Base-by-base conservation (phyloP, 2,888 invertebrate genomes). In the Parnassius apollo region DNA sequence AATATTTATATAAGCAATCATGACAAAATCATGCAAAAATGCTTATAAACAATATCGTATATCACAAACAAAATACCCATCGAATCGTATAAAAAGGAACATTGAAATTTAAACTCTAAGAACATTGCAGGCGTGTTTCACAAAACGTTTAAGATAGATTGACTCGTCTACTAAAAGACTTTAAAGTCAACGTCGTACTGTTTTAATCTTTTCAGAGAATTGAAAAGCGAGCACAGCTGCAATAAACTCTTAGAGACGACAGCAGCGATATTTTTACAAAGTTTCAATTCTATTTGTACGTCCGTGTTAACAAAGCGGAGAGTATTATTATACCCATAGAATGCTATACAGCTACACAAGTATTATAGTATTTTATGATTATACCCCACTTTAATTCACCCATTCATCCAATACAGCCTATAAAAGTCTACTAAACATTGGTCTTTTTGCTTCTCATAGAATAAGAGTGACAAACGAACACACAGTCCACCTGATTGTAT, bases 141-240 rank as follows among this genome's bases (percentile, higher is more conserved):
- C 46, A 57, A 51, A 52, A 48, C 61, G 48, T 62, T 62, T 57
- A 57, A 62, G 57, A 57, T 57, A 57, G 61, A 62, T 62, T 62
- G 57, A 62, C 57, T 58, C 62, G 13, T 61, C 54, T 44, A 57
- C 52, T 53, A 42, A 60, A 45, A 56, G 49, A 44, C 44, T 51
- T 51, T 10, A 42, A 50, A 58, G 58, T 52, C 62, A 54, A 58
- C 52, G 48, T 52, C 46, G 46, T 18, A 62, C 52, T 57, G 62
- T 62, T 58, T 61, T 62, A 62, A 62, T 62, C 62, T 58, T 53
- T 58, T 54, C 58, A 18, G 44, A 48, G 53, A 62, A 62, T 54
- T 58, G 62, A 62, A 62, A 58, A 44, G 58, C 42, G 42, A 62
- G 48, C 49, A 11, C 53, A 49, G 44, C 54, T 53, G 58, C 54